Base-by-base conservation (phyloP, 2,888 invertebrate genomes). In the Andrena flavipes region DNA sequence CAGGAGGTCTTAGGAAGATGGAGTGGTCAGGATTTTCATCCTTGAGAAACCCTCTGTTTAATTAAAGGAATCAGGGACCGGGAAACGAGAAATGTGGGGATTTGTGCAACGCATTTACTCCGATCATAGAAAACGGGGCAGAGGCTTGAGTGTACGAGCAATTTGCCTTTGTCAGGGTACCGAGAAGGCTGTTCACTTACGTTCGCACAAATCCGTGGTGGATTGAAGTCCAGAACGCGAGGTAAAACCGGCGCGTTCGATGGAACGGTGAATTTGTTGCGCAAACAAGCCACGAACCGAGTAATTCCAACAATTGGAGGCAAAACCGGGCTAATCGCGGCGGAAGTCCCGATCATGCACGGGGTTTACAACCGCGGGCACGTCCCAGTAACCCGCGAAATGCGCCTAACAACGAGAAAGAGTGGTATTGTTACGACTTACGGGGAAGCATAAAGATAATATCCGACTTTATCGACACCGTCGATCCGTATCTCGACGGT, bases 381-480 rank as follows among this genome's bases (percentile, higher is more conserved):
- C 69, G 87, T 85, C 77, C 87, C 63, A 80, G 85, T 87, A 87
- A 85, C 85, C 87, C 73, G 77, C 73, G 77, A 82, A 75, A 76
- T 60, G 75, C 60, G 70, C 29, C 49, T 33, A 75, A 85, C 85
- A 67, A 83, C 84, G 76, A 35, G 74, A 72, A 62, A 62, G 56
- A 65, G 75, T 64, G 67, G 71, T 70, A 87, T 85, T 87, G 87
- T 86, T 84, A 80, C 75, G 80, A 79, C 76, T 42, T 80, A 88
- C 88, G 81, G 20, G 77, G 81, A 83, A 83, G 72, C 75, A 81
- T 78, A 80, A 88, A 88, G 82, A 84, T 84, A 87, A 82, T 80
- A 76, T 81, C 80, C 79, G 26, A 82, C 67, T 81, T 86, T 73
- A 78, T 83, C 35, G 74, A 70, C 86, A 72, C 76, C 79, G 76